Evolutionary conservation across 2,888 invertebrate species (phyloP).

Genomic region (Dolichopus griseipennis): DNA sequence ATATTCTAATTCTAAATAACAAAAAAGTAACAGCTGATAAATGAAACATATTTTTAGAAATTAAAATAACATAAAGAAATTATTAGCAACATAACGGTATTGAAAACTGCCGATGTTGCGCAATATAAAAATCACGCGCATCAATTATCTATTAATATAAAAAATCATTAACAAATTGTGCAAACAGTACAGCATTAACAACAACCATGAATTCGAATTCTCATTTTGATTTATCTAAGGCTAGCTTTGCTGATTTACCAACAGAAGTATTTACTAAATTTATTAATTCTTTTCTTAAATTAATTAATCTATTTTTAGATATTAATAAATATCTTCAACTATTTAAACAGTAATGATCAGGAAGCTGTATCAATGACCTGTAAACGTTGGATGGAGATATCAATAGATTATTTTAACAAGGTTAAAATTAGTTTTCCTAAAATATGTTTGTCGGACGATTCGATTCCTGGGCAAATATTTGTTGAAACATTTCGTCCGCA

Average conservation of each 20-base stretch:
- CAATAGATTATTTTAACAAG: constrained; percentile 46
- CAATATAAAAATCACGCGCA: too few relatives aligned
- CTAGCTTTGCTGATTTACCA: constrained; percentile 37
- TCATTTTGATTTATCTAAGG: constrained; percentile 25
- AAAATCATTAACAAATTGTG: too few relatives aligned
- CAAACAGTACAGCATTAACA: too few relatives aligned
- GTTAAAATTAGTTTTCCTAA: constrained; percentile 34
- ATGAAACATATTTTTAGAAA: too few relatives aligned
- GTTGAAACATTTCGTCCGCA: constrained; percentile 32
- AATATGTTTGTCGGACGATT: constrained; percentile 34
- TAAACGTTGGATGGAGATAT: constrained; percentile 58
- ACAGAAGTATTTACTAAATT: constrained; percentile 33
- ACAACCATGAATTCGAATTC: constrained; percentile 18
- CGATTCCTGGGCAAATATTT: constrained; percentile 32
- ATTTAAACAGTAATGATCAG: constrained; percentile 55
- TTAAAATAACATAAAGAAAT: too few relatives aligned
- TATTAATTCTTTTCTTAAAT: neutral
- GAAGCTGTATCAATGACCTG: constrained; percentile 58
- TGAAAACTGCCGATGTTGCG: too few relatives aligned
- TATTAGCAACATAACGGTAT: too few relatives aligned
- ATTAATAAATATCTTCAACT: constrained; percentile 52
- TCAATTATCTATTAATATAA: too few relatives aligned
- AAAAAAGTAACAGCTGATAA: too few relatives aligned
- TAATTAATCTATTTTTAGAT: neutral
- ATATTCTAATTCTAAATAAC: too few relatives aligned